Percentiles rank a stretch among this genome's conserved stretches.
phyloP scores from a whole-genome alignment of 2,113 vertebrate species.

The Oryzias celebensis region DNA sequence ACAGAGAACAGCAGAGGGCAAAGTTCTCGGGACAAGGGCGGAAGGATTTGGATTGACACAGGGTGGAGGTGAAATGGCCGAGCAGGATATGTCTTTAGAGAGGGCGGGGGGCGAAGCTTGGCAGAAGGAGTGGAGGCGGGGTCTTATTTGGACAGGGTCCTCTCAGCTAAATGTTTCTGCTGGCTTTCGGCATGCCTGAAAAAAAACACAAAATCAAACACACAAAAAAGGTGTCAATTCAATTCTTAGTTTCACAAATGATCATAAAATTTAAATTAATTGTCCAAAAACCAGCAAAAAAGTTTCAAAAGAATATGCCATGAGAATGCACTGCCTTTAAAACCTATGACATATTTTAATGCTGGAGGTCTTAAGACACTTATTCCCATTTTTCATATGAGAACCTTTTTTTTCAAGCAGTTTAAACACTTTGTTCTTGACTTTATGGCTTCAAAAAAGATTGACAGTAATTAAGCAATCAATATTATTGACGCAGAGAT shows the following conservation, averaged over 20 bases:
- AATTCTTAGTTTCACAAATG: background rate
- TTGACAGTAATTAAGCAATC: too few species aligned
- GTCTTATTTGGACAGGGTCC: conserved; percentile 90
- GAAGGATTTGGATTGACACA: conserved; percentile 36
- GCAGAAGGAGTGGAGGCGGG: conserved; percentile 32
- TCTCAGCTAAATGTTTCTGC: conserved; percentile 98
- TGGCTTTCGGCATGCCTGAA: conserved; percentile 95
- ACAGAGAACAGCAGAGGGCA: conserved; percentile 26
- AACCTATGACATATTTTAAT: too few species aligned
- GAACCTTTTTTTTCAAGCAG: too few species aligned
- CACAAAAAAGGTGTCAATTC: background rate
- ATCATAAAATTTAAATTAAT: background rate
- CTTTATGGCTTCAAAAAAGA: too few species aligned
- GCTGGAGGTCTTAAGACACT: too few species aligned
- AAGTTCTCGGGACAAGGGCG: conserved; percentile 50
- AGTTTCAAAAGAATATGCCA: too few species aligned
- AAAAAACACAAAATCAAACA: conserved; percentile 5
- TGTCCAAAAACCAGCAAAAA: too few species aligned
- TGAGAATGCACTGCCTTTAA: too few species aligned
- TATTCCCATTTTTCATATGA: too few species aligned
- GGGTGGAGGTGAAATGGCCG: conserved; percentile 34
- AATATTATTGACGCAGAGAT: too few species aligned
- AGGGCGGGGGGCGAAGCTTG: conserved; percentile 35
- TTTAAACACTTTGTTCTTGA: too few species aligned
- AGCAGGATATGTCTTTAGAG: conserved; percentile 31